These are phyloP conservation scores for Sarcophaga carnaria DNA, from an alignment of 2,888 invertebrate species.

Conservation along the genomic window DNA sequence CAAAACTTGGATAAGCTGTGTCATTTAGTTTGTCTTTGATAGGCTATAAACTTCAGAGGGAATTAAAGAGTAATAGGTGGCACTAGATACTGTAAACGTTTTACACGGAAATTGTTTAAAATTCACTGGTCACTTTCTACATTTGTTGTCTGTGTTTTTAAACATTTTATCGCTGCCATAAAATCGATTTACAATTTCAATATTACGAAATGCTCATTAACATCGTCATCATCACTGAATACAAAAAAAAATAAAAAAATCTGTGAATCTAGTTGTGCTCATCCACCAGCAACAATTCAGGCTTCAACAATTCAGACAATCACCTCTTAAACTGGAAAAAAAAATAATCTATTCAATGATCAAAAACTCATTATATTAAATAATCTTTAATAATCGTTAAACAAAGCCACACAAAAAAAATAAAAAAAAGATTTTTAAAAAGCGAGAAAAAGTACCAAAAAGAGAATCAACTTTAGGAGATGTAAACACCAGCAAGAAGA, in stretches of 20 bases:
- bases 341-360: constrained; percentile 49
- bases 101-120: too few relatives aligned
- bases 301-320: background rate
- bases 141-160: too few relatives aligned
- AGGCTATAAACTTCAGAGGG: too few relatives aligned
- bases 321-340: background rate
- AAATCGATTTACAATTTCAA: constrained; percentile 20
- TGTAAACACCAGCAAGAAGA: background rate
- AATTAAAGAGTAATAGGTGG: too few relatives aligned
- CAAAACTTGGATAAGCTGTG: too few relatives aligned
- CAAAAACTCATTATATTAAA: constrained; percentile 59
- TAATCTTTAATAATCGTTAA: constrained; percentile 40
- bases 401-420: background rate
- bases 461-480: background rate
- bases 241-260: background rate
- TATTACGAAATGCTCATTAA: constrained; percentile 1
- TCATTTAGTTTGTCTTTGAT: too few relatives aligned
- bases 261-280: background rate
- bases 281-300: background rate
- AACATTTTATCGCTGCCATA: background rate
- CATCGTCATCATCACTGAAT: background rate
- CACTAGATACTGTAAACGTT: too few relatives aligned
- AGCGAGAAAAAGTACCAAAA: background rate
- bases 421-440: background rate
- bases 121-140: too few relatives aligned